These are phyloP conservation scores for Drosophila novamexicana DNA, from an alignment of 1,140 invertebrate species.

Conservation along the genomic window DNA sequence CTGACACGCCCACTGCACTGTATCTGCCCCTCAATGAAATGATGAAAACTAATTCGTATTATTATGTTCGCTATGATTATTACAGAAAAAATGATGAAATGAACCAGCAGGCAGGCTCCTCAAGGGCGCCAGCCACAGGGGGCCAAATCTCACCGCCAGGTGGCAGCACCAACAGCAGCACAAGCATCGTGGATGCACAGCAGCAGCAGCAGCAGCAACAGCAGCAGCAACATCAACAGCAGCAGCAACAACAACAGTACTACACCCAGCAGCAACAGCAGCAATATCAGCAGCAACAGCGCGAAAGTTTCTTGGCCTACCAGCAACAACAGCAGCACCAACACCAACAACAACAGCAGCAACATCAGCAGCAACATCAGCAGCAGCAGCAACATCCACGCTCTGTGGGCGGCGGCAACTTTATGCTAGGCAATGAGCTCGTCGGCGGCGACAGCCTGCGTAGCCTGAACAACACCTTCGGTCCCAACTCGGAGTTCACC, in stretches of 20 bases:
- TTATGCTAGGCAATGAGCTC: conserved; percentile 79
- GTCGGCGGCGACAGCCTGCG: conserved; percentile 79
- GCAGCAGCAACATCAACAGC: conserved; percentile 54
- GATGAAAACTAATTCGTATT: conserved; percentile 35
- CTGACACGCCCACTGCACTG: neutral
- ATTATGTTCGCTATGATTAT: conserved; percentile 40
- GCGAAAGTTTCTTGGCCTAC: conserved; percentile 65
- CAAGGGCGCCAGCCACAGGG: conserved; percentile 85
- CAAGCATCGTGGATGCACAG: conserved; percentile 42
- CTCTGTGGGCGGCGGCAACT: conserved; percentile 55
- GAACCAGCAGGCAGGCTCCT: conserved; percentile 84
- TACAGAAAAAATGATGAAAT: conserved; percentile 85
- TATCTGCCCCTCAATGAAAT: neutral
- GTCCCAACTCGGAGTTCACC: conserved; percentile 81
- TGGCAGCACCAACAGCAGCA: conserved; percentile 65
- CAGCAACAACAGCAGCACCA: conserved; percentile 59
- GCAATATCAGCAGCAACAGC: conserved; percentile 65
- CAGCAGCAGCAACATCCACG: conserved; percentile 61
- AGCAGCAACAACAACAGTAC: conserved; percentile 58
- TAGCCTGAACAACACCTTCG: conserved; percentile 80
- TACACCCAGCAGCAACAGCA: conserved; percentile 69
- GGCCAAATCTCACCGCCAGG: conserved; percentile 84
- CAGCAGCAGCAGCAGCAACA: conserved; percentile 52
- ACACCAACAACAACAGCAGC: conserved; percentile 54
- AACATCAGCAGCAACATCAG: conserved; percentile 50